phyloP scores from a whole-genome alignment of 2,888 invertebrate species.

The Synanthedon myopaeformis region DNA sequence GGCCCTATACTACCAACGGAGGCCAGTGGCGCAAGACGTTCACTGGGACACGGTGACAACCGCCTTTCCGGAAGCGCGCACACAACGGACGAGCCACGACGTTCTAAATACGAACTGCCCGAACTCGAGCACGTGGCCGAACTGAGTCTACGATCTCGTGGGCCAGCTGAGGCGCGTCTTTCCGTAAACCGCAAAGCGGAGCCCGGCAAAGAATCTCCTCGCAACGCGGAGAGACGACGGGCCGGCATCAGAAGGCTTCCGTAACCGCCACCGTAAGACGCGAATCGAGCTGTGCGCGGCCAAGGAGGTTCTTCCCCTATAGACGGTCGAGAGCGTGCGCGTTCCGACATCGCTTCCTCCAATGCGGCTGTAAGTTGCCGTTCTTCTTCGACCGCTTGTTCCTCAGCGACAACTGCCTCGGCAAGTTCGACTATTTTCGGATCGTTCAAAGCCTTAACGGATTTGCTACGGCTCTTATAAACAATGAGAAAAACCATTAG shows the following conservation, averaged over 20 bases:
- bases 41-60: conserved; percentile 79
- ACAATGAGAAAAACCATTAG: conserved; percentile 91
- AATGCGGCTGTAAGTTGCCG: conserved; percentile 80
- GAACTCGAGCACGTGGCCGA: conserved; percentile 89
- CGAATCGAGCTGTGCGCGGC: conserved; percentile 52
- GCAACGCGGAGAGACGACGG: conserved; percentile 70
- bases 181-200: conserved; percentile 66
- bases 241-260: conserved; percentile 80
- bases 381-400: conserved; percentile 78
- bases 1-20: conserved; percentile 84
- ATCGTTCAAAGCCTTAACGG: conserved; percentile 80
- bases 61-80: conserved; percentile 84
- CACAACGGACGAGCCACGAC: conserved; percentile 83
- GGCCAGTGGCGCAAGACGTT: conserved; percentile 79
- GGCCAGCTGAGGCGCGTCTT: conserved; percentile 59
- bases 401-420: conserved; percentile 79
- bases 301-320: conserved; percentile 76
- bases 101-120: conserved; percentile 85
- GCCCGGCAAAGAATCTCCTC: conserved; percentile 73
- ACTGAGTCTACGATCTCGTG: conserved; percentile 75
- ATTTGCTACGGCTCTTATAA: conserved; percentile 88
- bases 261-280: conserved; percentile 72
- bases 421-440: conserved; percentile 84
- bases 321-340: conserved; percentile 66
- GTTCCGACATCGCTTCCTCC: conserved; percentile 72